Base-by-base conservation (phyloP, 2,888 invertebrate species). In the Limenitis camilla region DNA sequence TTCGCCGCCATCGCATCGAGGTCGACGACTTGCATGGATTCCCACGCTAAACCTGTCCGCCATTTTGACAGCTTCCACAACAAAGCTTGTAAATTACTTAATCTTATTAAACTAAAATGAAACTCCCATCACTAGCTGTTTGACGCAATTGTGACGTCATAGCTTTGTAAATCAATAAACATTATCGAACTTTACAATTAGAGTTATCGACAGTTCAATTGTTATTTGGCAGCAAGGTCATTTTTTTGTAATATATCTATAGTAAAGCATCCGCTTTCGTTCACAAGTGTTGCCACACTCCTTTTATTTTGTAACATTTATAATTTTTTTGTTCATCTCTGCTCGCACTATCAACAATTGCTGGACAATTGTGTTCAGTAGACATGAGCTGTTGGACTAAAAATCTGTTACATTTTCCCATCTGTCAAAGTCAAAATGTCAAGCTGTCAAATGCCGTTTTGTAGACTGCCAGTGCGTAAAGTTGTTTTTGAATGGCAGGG, bases 301-400 rank as follows among this genome's bases (percentile, higher is more conserved):
- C 42, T 41, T 40, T 40, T 47, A 35, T 41, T 44, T 33, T 49
- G 28, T 47, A 49, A 42, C 5, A 29, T 29, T 28, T 40, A 9
- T 45, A 36, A 10, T 45, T 45, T 45, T 45, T 45, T 30, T 27
- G 57, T 61, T 52, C 46, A 40, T 35, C 43, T 39, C 56, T 35
- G 63, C 58, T 65, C 61, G 63, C 60, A 58, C 39, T 45, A 55
- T 57, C 55, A 61, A 66, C 68, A 67, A 70, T 77, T 72, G 72
- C 74, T 69, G 74, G 71, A 63, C 68, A 58, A 72, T 72, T 70
- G 67, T 63, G 59, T 66, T 66, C 66, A 63, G 63, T 52, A 30
- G 41, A 52, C 61, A 62, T 58, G 55, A 50, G 55, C 62, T 61
- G 56, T 53, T 51, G 40, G 41, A 45, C 55, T 36, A 10, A 6